Conservation (phyloP, 2,113 vertebrate genomes). For the Oenanthe melanoleuca region DNA sequence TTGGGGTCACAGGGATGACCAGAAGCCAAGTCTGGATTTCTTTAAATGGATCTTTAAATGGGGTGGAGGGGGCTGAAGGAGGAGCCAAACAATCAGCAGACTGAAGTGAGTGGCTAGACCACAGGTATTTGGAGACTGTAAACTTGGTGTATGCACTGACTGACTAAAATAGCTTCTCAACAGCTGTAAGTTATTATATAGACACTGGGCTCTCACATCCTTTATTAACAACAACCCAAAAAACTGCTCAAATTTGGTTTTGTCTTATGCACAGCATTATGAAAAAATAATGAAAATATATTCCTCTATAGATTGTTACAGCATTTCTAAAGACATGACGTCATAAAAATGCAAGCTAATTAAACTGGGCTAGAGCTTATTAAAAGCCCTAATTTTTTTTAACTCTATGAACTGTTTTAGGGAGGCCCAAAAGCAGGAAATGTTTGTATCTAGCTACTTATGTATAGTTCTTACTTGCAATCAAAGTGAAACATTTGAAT, state of each 20-base stretch:
- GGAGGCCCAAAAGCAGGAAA: background rate
- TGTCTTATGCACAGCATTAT: slow-evolving; percentile 36
- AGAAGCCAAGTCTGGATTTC: rapidly evolving
- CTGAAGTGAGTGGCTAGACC: slow-evolving; percentile 8
- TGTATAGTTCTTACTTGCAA: background rate
- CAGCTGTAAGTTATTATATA: slow-evolving; percentile 48
- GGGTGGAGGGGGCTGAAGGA: background rate
- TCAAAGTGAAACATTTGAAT: background rate
- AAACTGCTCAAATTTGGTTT: slow-evolving; percentile 43
- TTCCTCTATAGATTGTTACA: background rate
- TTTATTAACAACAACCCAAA: slow-evolving; percentile 31
- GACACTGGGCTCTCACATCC: background rate
- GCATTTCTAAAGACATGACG: background rate
- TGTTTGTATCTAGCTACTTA: background rate
- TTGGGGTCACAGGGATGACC: background rate
- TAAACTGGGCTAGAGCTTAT: background rate
- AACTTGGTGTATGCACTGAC: background rate
- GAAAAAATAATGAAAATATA: background rate
- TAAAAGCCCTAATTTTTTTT: background rate
- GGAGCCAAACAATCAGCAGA: slow-evolving; percentile 41
- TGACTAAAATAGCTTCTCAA: slow-evolving; percentile 37
- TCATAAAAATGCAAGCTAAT: background rate
- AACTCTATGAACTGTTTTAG: background rate
- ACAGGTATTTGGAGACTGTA: slow-evolving; percentile 47
- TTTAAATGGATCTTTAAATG: background rate